These are phyloP conservation scores for Meteorus colon DNA, from an alignment of 2,888 invertebrate genomes.

Conservation along the genomic window DNA sequence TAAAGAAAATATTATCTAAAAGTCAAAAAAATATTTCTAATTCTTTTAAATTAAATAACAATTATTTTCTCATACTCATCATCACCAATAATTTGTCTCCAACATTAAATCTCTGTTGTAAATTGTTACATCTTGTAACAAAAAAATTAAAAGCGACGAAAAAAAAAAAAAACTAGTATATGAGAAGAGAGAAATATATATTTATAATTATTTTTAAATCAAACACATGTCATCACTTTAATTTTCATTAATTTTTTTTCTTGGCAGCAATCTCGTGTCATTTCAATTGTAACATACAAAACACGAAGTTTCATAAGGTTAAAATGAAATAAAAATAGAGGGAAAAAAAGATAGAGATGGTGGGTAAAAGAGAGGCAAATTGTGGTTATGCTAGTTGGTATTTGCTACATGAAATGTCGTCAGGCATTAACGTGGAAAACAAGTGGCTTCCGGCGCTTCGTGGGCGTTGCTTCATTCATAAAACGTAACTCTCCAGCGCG, in stretches of 20 bases:
- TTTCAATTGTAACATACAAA: background rate
- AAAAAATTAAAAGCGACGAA: background rate
- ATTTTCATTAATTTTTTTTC: background rate
- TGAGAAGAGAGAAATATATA: too few relatives aligned
- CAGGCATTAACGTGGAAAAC: constrained; percentile 54
- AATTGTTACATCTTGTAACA: too few relatives aligned
- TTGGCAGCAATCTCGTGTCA: background rate
- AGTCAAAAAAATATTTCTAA: too few relatives aligned
- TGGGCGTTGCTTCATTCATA: constrained; percentile 58
- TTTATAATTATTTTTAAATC: too few relatives aligned
- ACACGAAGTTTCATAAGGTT: background rate
- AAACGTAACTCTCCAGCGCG: constrained; percentile 54
- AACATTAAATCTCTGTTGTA: too few relatives aligned
- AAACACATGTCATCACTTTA: too few relatives aligned
- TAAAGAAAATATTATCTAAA: too few relatives aligned
- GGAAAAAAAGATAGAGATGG: background rate
- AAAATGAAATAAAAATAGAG: background rate
- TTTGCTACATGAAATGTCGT: constrained; percentile 52
- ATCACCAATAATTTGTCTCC: too few relatives aligned
- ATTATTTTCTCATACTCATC: too few relatives aligned
- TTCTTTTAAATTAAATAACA: too few relatives aligned
- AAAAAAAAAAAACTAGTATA: background rate
- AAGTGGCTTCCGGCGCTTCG: constrained; percentile 56
- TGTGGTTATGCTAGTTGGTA: constrained; percentile 51
- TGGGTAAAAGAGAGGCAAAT: constrained; percentile 26